Evolutionary conservation across 2,888 invertebrate species (phyloP).

Genomic region (Lithophane semibrunnea): DNA sequence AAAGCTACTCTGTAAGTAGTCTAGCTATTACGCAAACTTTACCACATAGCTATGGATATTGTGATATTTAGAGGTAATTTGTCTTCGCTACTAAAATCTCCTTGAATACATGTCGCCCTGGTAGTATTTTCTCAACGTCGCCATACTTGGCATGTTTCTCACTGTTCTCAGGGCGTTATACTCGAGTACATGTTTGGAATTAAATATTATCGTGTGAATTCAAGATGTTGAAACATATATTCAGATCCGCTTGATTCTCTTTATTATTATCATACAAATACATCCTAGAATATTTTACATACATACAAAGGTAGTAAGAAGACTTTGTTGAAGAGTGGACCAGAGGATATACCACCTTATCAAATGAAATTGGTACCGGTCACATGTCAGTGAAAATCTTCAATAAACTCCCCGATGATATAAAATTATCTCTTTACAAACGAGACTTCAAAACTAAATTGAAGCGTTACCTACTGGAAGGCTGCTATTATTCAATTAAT

Average conservation of each 20-base stretch:
- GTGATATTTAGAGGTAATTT: neutral
- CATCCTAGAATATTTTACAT: neutral
- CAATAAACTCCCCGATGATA: too few relatives aligned
- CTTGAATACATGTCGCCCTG: slow-evolving; percentile 9
- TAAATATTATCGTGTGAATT: slow-evolving; percentile 42
- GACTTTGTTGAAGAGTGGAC: neutral
- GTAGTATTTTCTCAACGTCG: slow-evolving; percentile 1
- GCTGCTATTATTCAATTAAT: too few relatives aligned
- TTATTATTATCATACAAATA: slow-evolving; percentile 9
- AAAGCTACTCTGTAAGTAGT: neutral
- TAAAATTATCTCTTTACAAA: too few relatives aligned
- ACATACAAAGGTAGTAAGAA: neutral
- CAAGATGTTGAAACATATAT: slow-evolving; percentile 1
- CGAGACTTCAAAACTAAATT: too few relatives aligned
- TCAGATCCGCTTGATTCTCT: neutral
- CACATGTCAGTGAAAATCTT: too few relatives aligned
- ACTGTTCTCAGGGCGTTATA: slow-evolving; percentile 21
- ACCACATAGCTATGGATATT: neutral
- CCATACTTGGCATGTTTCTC: slow-evolving; percentile 28
- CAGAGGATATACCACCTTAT: too few relatives aligned
- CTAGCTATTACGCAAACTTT: neutral
- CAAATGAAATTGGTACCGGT: too few relatives aligned
- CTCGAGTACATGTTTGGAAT: slow-evolving; percentile 39
- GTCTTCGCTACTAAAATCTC: neutral
- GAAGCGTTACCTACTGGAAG: too few relatives aligned